A percentile compares a stretch with the other conserved stretches of the same genome.
Conservation (phyloP, 2,888 invertebrate genomes). For the Caenorhabditis imperialis region DNA sequence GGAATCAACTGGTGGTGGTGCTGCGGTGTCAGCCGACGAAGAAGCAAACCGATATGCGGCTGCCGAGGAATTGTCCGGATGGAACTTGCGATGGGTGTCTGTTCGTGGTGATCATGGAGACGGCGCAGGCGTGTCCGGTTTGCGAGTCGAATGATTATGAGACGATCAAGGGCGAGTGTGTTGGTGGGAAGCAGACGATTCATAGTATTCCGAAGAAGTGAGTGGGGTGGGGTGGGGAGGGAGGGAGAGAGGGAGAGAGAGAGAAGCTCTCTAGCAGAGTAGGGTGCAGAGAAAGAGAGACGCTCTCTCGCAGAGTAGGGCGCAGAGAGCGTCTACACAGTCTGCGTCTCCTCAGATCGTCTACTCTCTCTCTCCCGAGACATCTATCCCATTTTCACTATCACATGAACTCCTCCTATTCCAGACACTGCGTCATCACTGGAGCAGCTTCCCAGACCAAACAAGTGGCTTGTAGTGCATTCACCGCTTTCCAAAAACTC, state of each 20-base stretch:
- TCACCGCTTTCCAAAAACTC: conserved; percentile 50
- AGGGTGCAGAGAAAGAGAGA: too few species aligned
- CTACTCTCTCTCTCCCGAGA: too few species aligned
- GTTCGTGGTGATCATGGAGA: conserved; percentile 78
- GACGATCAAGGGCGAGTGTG: conserved; percentile 82
- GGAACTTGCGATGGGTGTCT: conserved; percentile 83
- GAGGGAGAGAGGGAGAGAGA: too few species aligned
- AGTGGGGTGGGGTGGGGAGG: too few species aligned
- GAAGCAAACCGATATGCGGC: conserved; percentile 58
- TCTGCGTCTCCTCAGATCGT: too few species aligned
- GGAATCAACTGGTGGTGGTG: conserved; percentile 81
- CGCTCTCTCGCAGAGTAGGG: too few species aligned
- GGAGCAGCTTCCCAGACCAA: conserved; percentile 61
- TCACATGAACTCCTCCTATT: conserved; percentile 51
- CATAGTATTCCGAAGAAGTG: conserved; percentile 81
- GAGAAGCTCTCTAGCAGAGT: too few species aligned
- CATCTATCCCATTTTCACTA: too few species aligned
- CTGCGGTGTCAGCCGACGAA: conserved; percentile 80
- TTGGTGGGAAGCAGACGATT: conserved; percentile 81
- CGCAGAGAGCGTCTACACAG: too few species aligned
- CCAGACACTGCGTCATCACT: conserved; percentile 79
- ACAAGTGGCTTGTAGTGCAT: conserved; percentile 52
- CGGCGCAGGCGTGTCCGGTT: conserved; percentile 80
- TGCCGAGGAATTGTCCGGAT: conserved; percentile 76
- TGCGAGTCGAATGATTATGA: conserved; percentile 80